Conservation (phyloP, 1,140 invertebrate genomes). For the Diachasma alloeum region DNA sequence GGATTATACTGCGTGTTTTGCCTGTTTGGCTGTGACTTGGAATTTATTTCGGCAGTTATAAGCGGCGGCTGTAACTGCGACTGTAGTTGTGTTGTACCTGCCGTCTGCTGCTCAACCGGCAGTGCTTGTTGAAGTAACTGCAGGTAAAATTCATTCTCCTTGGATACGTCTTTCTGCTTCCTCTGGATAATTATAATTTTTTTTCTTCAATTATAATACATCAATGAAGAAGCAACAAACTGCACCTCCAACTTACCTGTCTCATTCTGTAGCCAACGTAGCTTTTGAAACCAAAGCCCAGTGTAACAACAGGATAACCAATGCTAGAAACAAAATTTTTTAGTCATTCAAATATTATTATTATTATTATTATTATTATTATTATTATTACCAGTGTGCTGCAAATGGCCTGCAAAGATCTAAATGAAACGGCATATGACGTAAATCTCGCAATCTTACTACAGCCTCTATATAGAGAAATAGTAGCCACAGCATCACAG, state of each 20-base stretch:
- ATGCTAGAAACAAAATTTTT: slow-evolving; percentile 72
- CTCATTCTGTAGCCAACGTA: slow-evolving; percentile 92
- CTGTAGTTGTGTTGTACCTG: slow-evolving; percentile 65
- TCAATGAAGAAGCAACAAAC: too few relatives aligned
- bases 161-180: slow-evolving; percentile 91
- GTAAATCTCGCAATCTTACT: slow-evolving; percentile 85
- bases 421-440: slow-evolving; percentile 88
- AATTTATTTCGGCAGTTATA: slow-evolving; percentile 54
- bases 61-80: slow-evolving; percentile 53
- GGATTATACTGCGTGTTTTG: slow-evolving; percentile 61
- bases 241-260: slow-evolving; percentile 65
- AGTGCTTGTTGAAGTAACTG: slow-evolving; percentile 91
- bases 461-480: slow-evolving; percentile 96
- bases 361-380: not conserved
- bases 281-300: slow-evolving; percentile 96
- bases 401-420: slow-evolving; percentile 97
- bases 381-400: slow-evolving; percentile 86
- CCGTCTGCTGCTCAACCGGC: slow-evolving; percentile 76
- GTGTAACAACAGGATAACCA: slow-evolving; percentile 96
- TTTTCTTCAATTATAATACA: too few relatives aligned
- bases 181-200: slow-evolving; percentile 69
- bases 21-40: slow-evolving; percentile 61
- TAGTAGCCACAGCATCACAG: slow-evolving; percentile 92
- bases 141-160: slow-evolving; percentile 96
- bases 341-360: not conserved